These are phyloP conservation scores for Antechinus flavipes DNA, from an alignment of 2,113 vertebrate species.

Conservation along the genomic window DNA sequence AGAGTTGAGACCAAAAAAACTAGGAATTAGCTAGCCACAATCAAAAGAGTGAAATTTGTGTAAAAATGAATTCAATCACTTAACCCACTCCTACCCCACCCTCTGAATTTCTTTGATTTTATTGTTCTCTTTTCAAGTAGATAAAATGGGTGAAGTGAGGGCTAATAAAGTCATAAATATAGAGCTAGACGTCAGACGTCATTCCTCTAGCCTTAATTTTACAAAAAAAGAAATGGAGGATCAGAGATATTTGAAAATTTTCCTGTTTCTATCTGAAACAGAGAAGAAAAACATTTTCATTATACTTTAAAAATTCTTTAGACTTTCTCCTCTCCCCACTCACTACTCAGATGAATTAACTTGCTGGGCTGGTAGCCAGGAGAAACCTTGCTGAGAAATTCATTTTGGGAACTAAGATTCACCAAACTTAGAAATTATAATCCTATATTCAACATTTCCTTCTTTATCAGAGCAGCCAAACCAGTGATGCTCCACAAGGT, in stretches of 20 bases:
- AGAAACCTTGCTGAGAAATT: not conserved
- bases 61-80: not conserved
- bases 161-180: not conserved
- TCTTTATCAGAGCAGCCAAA: not conserved
- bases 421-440: not conserved
- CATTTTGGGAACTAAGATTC: not conserved
- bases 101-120: not conserved
- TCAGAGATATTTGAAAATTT: not conserved
- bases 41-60: not conserved
- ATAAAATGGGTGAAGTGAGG: not conserved
- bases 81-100: not conserved
- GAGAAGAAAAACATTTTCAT: not conserved
- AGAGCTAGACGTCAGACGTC: not conserved
- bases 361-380: not conserved
- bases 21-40: not conserved
- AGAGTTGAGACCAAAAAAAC: not conserved
- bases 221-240: slow-evolving; percentile 24
- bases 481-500: not conserved
- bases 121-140: not conserved
- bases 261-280: not conserved
- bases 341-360: not conserved
- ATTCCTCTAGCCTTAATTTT: not conserved
- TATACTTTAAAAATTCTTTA: not conserved
- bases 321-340: not conserved
- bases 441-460: not conserved